Conservation (phyloP, 2,797 vertebrate species). For the Masticophis lateralis region DNA sequence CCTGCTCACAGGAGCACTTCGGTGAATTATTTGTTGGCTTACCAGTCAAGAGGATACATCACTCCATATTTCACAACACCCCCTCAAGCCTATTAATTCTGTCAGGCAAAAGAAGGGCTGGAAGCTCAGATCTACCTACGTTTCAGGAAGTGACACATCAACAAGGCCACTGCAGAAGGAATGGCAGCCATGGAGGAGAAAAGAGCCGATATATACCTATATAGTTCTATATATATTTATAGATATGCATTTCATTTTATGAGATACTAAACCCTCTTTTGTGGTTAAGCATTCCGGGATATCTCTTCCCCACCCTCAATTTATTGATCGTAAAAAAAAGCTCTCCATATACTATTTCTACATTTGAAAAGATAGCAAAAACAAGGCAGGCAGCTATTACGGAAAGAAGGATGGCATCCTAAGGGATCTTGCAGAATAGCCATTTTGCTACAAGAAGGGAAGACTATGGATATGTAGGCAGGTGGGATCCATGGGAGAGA, state of each 20-base stretch:
- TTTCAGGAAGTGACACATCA: slow-evolving; percentile 22
- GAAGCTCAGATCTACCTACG: background rate
- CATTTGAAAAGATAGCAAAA: slow-evolving; percentile 16
- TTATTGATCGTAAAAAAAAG: slow-evolving; percentile 51
- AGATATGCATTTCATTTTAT: slow-evolving; percentile 52
- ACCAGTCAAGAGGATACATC: background rate
- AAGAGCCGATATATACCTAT: slow-evolving; percentile 57
- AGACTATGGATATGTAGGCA: background rate
- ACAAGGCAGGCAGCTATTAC: background rate
- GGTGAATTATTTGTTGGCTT: slow-evolving; percentile 28
- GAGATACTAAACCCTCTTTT: slow-evolving; percentile 48
- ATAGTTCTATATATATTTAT: slow-evolving; percentile 58
- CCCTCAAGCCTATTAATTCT: background rate
- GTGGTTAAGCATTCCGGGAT: slow-evolving; percentile 13
- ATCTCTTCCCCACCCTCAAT: slow-evolving; percentile 14
- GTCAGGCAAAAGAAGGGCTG: slow-evolving; percentile 2
- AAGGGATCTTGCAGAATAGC: background rate
- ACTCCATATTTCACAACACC: background rate
- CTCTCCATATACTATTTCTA: slow-evolving; percentile 38
- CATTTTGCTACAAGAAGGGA: background rate
- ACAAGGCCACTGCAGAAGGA: slow-evolving; percentile 20
- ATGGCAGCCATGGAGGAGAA: slow-evolving; percentile 29
- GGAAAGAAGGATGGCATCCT: background rate
- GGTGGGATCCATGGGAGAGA: background rate
- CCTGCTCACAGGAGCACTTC: slow-evolving; percentile 69